Percentiles rank a stretch among this genome's conserved stretches.
phyloP scores from a whole-genome alignment of 2,113 vertebrate genomes.

The Centropus bengalensis region DNA sequence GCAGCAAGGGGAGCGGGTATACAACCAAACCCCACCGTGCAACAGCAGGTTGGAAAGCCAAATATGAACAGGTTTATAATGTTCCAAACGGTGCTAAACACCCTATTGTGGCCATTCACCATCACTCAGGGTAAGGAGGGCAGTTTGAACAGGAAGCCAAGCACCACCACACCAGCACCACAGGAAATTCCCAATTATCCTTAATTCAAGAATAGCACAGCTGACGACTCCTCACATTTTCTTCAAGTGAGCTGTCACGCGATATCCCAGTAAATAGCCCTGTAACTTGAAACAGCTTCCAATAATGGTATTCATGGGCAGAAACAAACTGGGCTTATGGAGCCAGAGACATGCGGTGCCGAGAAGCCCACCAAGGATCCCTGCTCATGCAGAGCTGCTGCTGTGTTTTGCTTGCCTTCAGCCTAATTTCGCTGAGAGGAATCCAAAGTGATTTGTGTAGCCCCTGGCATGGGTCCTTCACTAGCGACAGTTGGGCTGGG shows the following conservation, averaged over 20 bases:
- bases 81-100: not conserved
- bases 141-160: not conserved
- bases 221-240: constrained; percentile 14
- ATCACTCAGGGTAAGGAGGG: not conserved
- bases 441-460: not conserved
- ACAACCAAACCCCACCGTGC: not conserved
- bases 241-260: constrained; percentile 51
- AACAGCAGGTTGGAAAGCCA: not conserved
- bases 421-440: not conserved
- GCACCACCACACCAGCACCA: not conserved
- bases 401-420: not conserved
- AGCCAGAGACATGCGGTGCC: accelerated
- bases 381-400: not conserved
- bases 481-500: not conserved
- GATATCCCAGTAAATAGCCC: not conserved
- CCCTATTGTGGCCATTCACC: not conserved
- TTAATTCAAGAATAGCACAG: constrained; percentile 39
- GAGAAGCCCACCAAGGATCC: not conserved
- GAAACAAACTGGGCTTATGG: not conserved
- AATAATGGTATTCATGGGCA: not conserved
- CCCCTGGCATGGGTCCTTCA: not conserved
- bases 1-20: not conserved
- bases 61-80: not conserved
- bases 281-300: constrained; percentile 25
- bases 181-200: constrained; percentile 63